Conservation (phyloP, 2,888 invertebrate genomes). For the Hypselothyrea guttata region DNA sequence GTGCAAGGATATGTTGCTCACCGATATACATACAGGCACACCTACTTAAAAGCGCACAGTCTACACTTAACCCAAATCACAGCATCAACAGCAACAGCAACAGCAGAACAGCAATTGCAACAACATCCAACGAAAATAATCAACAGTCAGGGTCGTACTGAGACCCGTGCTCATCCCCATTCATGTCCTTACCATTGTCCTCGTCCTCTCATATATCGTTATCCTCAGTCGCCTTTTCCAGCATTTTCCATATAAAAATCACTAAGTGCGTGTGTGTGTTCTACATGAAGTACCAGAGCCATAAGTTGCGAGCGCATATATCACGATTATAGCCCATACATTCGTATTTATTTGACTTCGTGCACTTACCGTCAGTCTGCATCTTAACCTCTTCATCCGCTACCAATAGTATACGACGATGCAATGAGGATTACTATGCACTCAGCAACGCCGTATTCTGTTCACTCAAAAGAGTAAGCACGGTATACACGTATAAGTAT, state of each 20-base stretch:
- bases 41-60: slow-evolving; percentile 74
- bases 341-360: slow-evolving; percentile 70
- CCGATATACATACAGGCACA: slow-evolving; percentile 14
- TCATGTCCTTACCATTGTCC: slow-evolving; percentile 14
- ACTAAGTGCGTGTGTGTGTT: slow-evolving; percentile 23
- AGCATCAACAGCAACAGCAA: slow-evolving; percentile 36
- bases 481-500: too few relatives aligned
- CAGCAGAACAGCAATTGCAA: slow-evolving; percentile 22
- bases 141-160: slow-evolving; percentile 34
- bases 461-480: not conserved
- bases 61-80: slow-evolving; percentile 77
- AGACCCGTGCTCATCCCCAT: slow-evolving; percentile 11
- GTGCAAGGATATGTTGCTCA: too few relatives aligned
- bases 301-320: slow-evolving; percentile 74
- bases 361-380: slow-evolving; percentile 24
- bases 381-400: slow-evolving; percentile 7
- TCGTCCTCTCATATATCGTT: slow-evolving; percentile 23
- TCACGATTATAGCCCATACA: slow-evolving; percentile 66
- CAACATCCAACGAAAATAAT: slow-evolving; percentile 19
- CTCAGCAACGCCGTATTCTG: slow-evolving; percentile 24
- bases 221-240: slow-evolving; percentile 50
- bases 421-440: too few relatives aligned
- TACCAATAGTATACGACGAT: slow-evolving; percentile 18
- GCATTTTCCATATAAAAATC: slow-evolving; percentile 66
- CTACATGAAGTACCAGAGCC: slow-evolving; percentile 44